These are phyloP conservation scores for Pachliopta kotzebuea DNA, from an alignment of 2,888 invertebrate genomes.

Conservation along the genomic window DNA sequence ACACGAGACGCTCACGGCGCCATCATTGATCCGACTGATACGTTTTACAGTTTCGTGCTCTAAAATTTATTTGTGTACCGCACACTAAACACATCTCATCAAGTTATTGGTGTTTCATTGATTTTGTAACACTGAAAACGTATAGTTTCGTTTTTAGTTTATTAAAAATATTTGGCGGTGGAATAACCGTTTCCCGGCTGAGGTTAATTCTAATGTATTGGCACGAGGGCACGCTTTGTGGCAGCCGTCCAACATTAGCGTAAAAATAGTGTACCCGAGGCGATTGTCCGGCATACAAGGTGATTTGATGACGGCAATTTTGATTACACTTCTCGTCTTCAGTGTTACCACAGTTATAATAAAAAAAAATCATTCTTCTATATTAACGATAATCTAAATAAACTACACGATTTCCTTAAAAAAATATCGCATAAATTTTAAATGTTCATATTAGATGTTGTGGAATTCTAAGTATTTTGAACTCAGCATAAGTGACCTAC, in stretches of 20 bases:
- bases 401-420: too few species aligned
- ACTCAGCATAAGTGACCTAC: too few species aligned
- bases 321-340: constrained; percentile 44
- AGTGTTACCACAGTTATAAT: neutral
- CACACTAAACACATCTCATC: constrained; percentile 52
- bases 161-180: constrained; percentile 48
- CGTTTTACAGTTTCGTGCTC: constrained; percentile 41
- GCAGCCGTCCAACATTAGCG: constrained; percentile 67
- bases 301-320: constrained; percentile 58
- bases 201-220: constrained; percentile 84
- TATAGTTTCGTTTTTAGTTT: neutral
- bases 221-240: constrained; percentile 78
- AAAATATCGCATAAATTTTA: too few species aligned
- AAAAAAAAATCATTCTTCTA: neutral
- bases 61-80: constrained; percentile 58
- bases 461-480: too few species aligned
- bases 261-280: constrained; percentile 75
- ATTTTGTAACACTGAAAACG: constrained; percentile 35
- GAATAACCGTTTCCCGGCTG: constrained; percentile 70
- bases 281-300: constrained; percentile 65
- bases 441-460: too few species aligned
- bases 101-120: constrained; percentile 59
- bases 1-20: constrained; percentile 68
- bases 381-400: too few species aligned
- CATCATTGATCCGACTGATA: constrained; percentile 69